These are phyloP conservation scores for Polypterus senegalus DNA, from an alignment of 2,113 vertebrate genomes.

Conservation along the genomic window DNA sequence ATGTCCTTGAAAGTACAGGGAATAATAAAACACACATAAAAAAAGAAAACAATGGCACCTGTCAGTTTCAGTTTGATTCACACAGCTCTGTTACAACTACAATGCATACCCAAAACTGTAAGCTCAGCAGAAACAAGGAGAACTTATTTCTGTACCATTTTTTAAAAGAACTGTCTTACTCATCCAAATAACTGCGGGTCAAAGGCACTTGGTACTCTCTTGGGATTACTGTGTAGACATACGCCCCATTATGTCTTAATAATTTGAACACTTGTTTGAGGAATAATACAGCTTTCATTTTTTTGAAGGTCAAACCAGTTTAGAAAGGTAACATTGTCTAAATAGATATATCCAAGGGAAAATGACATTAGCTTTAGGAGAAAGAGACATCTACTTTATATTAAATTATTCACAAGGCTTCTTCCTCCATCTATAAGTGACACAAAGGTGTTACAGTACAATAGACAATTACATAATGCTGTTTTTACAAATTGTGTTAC, in stretches of 20 bases:
- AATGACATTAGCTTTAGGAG: no score
- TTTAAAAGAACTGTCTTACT: conserved; percentile 31
- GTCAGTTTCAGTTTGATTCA: conserved; percentile 63
- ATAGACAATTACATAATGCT: no score
- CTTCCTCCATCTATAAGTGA: no score
- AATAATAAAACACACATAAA: conserved; percentile 43
- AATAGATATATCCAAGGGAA: no score
- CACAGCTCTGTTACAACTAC: conserved; percentile 41
- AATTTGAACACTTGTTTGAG: no score
- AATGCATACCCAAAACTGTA: conserved; percentile 28
- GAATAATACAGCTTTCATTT: no score
- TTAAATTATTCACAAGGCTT: no score
- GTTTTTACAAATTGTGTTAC: no score
- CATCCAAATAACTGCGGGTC: neutral
- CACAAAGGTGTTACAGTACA: no score
- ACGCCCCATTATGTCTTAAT: neutral
- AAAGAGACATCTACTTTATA: no score
- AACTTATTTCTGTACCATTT: conserved; percentile 20
- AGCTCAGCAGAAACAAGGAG: conserved; percentile 39
- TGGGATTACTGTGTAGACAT: neutral
- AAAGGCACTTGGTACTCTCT: neutral
- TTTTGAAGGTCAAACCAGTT: no score
- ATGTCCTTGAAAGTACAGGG: conserved; percentile 49
- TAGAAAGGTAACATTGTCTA: no score
- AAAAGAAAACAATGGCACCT: conserved; percentile 42